Conservation (phyloP, 2,113 vertebrate species). For the Vulpes lagopus region DNA sequence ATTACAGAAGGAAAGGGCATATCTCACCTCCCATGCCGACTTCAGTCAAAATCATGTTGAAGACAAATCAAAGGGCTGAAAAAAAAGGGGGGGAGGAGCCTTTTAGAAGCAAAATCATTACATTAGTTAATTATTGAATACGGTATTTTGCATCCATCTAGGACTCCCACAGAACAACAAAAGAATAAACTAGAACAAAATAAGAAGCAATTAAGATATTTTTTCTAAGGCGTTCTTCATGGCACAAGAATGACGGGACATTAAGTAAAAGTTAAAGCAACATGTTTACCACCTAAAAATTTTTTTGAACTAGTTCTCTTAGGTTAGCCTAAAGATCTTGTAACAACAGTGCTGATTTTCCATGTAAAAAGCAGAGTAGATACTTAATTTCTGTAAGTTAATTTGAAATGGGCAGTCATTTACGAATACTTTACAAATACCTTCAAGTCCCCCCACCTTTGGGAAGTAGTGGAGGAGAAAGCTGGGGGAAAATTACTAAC, state of each 20-base stretch:
- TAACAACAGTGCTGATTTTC: neutral
- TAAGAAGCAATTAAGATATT: neutral
- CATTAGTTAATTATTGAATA: slow-evolving; percentile 12
- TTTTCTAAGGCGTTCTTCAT: slow-evolving; percentile 27
- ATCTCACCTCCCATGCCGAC: slow-evolving; percentile 16
- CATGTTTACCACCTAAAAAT: neutral
- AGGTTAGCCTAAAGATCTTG: neutral
- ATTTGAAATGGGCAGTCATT: neutral
- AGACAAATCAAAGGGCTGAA: neutral
- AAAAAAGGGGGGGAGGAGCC: neutral
- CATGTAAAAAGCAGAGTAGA: neutral
- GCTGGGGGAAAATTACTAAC: neutral
- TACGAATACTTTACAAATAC: slow-evolving; percentile 26
- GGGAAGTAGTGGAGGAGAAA: neutral
- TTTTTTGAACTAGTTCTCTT: neutral
- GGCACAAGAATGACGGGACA: slow-evolving; percentile 14
- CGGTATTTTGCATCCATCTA: slow-evolving; percentile 35
- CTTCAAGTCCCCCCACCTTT: neutral
- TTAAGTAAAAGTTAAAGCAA: slow-evolving; percentile 56
- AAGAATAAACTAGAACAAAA: slow-evolving; percentile 5
- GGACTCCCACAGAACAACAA: neutral
- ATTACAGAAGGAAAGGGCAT: slow-evolving; percentile 34
- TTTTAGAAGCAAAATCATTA: slow-evolving; percentile 58
- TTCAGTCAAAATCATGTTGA: slow-evolving; percentile 46
- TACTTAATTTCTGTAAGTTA: neutral